Evolutionary conservation across 2,113 vertebrate species (phyloP).

Genomic region (Gasterosteus aculeatus): DNA sequence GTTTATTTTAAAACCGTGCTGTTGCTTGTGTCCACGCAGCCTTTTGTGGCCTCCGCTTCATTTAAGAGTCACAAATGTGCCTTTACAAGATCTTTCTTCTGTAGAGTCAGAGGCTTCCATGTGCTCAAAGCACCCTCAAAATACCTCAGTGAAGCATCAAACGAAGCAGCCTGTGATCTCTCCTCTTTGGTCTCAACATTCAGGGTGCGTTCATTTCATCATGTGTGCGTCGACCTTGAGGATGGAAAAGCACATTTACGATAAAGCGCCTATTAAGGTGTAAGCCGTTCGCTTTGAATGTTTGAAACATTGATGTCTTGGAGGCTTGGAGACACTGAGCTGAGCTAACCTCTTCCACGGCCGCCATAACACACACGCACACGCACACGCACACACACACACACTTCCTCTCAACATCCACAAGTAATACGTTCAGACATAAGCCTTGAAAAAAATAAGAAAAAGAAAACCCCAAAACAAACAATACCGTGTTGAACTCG

Average conservation of each 20-base stretch:
- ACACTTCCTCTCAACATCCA: background rate
- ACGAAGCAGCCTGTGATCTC: too few species aligned
- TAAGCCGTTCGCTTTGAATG: background rate
- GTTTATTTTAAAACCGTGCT: background rate
- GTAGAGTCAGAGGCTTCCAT: background rate
- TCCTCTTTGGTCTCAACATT: too few species aligned
- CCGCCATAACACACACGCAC: conserved; percentile 4
- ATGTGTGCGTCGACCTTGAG: background rate
- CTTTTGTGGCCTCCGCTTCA: background rate
- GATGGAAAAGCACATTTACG: background rate
- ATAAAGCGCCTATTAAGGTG: conserved; percentile 1
- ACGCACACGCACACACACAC: background rate
- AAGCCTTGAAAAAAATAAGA: conserved; percentile 3
- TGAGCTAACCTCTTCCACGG: background rate
- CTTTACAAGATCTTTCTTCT: background rate
- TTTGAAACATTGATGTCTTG: background rate
- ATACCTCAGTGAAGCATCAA: too few species aligned
- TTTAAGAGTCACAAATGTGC: background rate
- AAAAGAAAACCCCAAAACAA: background rate
- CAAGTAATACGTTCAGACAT: conserved; percentile 17
- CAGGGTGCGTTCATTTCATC: too few species aligned
- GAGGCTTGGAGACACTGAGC: conserved; percentile 27
- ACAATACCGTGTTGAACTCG: conserved; percentile 36
- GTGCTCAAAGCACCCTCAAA: background rate
- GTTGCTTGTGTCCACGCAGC: background rate